Conservation (phyloP, 2,797 vertebrate genomes). For the Leucoraja ocellata region DNA sequence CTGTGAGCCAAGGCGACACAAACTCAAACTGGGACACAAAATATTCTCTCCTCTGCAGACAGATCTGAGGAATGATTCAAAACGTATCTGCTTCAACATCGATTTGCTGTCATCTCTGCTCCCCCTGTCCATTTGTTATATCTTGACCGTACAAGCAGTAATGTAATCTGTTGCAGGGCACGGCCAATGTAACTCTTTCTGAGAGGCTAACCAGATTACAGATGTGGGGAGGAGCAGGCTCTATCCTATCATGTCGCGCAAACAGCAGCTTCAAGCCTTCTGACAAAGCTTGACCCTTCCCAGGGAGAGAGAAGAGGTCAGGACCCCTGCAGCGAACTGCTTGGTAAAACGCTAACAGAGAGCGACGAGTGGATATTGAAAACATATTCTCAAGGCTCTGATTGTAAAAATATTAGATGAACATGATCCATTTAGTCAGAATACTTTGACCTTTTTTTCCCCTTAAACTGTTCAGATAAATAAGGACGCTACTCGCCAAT, state of each 20-base stretch:
- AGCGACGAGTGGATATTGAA: conserved; percentile 83
- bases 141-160: conserved; percentile 57
- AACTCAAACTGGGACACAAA: conserved; percentile 50
- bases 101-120: conserved; percentile 53
- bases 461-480: conserved; percentile 37
- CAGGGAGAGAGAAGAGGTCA: conserved; percentile 73
- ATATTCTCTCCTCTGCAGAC: conserved; percentile 47
- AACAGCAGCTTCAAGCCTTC: conserved; percentile 53
- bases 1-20: background rate
- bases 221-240: conserved; percentile 44
- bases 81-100: conserved; percentile 60
- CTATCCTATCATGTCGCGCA: conserved; percentile 42
- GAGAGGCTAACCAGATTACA: conserved; percentile 65
- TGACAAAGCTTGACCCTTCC: conserved; percentile 55
- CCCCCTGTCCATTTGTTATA: conserved; percentile 57
- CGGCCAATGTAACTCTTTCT: conserved; percentile 46
- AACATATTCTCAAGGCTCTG: conserved; percentile 82
- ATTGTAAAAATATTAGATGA: conserved; percentile 63
- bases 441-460: conserved; percentile 59
- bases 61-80: conserved; percentile 50
- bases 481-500: background rate
- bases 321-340: conserved; percentile 71
- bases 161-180: conserved; percentile 55
- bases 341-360: conserved; percentile 70
- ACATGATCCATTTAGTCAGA: conserved; percentile 65